These are phyloP conservation scores for Ecliptopera silaceata DNA, from an alignment of 2,888 invertebrate genomes.

Conservation along the genomic window DNA sequence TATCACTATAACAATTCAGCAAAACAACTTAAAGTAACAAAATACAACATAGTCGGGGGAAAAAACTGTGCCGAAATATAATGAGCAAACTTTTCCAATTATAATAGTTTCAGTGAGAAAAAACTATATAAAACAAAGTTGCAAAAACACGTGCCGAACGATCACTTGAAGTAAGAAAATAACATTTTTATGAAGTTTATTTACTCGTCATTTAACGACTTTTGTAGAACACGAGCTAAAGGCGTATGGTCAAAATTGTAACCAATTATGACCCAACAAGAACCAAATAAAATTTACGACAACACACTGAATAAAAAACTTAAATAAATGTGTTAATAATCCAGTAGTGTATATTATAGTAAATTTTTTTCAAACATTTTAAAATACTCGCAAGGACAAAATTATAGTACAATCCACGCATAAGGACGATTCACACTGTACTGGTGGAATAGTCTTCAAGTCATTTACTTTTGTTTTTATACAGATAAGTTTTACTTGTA, in stretches of 20 bases:
- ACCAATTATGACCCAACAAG: neutral
- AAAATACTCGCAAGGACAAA: too few species aligned
- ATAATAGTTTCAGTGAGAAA: conserved; percentile 66
- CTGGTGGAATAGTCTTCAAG: neutral
- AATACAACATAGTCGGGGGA: conserved; percentile 29
- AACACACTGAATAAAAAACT: too few species aligned
- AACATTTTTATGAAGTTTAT: neutral
- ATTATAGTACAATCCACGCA: neutral
- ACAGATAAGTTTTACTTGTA: neutral
- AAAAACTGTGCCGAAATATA: conserved; percentile 68
- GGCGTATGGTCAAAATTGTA: neutral
- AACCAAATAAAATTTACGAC: neutral
- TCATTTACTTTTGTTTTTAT: neutral
- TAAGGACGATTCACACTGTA: neutral
- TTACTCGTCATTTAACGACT: neutral
- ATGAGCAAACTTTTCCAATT: conserved; percentile 80
- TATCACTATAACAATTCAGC: conserved; percentile 4
- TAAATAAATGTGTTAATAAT: too few species aligned
- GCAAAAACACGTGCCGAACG: conserved; percentile 18
- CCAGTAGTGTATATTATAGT: too few species aligned
- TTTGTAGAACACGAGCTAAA: too few species aligned
- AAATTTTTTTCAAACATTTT: too few species aligned
- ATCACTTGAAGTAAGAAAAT: conserved; percentile 9
- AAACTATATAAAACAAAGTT: conserved; percentile 51
- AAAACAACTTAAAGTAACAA: conserved; percentile 25